These are phyloP conservation scores for Mechanitis mazaeus DNA, from an alignment of 2,888 invertebrate genomes.

Conservation along the genomic window DNA sequence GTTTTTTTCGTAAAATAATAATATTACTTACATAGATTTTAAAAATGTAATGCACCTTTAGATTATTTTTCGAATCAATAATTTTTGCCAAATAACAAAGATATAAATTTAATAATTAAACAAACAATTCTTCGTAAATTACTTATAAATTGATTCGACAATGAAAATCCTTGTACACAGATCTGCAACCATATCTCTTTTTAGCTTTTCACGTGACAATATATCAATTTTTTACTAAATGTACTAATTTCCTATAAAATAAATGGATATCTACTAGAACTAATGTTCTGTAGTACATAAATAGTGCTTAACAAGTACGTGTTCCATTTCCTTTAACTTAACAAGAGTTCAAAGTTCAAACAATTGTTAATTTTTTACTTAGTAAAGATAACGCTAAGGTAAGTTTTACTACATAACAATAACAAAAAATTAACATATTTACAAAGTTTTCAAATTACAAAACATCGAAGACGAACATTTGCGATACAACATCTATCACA, in stretches of 20 bases:
- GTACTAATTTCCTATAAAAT: not conserved
- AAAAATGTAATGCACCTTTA: too few species aligned
- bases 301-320: not conserved
- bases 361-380: not conserved
- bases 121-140: too few species aligned
- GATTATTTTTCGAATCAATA: too few species aligned
- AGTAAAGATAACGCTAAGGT: not conserved
- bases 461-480: slow-evolving; percentile 1
- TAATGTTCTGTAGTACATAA: slow-evolving; percentile 1
- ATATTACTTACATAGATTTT: too few species aligned
- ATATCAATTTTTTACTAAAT: not conserved
- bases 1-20: too few species aligned
- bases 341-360: not conserved
- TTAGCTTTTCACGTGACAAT: not conserved
- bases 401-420: slow-evolving; percentile 7
- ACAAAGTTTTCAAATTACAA: slow-evolving; percentile 2
- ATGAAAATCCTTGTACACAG: not conserved
- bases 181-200: not conserved
- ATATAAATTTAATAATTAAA: too few species aligned
- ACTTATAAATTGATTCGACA: too few species aligned
- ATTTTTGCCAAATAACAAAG: too few species aligned
- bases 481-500: not conserved
- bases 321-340: not conserved
- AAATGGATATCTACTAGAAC: not conserved
- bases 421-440: slow-evolving; percentile 8